Conservation (phyloP, 1,140 invertebrate species). For the Caenorhabditis remanei region DNA sequence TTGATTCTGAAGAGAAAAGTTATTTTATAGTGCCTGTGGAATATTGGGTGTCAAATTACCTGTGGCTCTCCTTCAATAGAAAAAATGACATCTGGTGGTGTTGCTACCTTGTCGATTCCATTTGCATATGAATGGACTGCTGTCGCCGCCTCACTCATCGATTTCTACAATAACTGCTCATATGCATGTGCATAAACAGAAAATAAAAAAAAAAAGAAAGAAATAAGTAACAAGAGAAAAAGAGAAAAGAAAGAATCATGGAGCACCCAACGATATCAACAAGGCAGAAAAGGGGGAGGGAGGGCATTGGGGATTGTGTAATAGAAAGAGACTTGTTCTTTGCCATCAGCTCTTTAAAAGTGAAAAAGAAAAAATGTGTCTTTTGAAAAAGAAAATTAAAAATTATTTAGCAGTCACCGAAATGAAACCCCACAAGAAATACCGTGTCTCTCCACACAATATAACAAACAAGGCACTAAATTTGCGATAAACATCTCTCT, state of each 20-base stretch:
- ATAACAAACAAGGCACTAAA: background rate
- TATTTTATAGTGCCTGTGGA: background rate
- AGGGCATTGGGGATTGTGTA: constrained; percentile 11
- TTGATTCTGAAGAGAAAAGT: background rate
- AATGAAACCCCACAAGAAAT: no score
- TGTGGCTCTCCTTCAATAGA: background rate
- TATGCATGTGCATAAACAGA: constrained; percentile 10
- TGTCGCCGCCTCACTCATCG: constrained; percentile 10
- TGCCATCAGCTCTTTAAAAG: background rate
- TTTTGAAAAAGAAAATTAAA: background rate
- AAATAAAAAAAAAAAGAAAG: background rate
- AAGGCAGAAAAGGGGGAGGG: background rate
- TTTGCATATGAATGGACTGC: constrained; percentile 18
- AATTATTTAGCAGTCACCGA: background rate
- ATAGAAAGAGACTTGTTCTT: background rate
- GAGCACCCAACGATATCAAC: constrained; percentile 18
- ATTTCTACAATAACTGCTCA: constrained; percentile 25
- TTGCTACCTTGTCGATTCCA: background rate
- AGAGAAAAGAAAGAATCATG: constrained; percentile 38
- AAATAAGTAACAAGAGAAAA: background rate
- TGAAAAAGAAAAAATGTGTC: background rate
- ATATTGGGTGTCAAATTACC: background rate
- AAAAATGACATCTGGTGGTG: constrained; percentile 9
- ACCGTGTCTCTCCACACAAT: no score
- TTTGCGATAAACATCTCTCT: background rate